Percentiles rank a stretch among this genome's conserved stretches.
These are phyloP conservation scores for Leptodirus hochenwartii DNA, from an alignment of 2,888 invertebrate species.

Conservation along the genomic window DNA sequence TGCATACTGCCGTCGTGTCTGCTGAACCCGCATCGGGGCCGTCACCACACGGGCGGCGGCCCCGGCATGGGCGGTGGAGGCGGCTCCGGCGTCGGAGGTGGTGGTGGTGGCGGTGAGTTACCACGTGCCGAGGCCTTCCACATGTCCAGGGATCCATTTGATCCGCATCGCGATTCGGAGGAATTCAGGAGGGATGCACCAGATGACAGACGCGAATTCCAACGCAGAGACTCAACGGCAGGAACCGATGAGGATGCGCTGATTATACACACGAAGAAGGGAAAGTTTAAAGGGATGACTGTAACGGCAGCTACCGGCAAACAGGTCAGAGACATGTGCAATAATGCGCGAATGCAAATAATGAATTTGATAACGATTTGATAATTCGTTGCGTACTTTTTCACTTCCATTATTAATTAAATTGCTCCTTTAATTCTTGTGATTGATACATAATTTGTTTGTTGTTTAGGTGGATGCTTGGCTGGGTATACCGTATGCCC, in stretches of 20 bases:
- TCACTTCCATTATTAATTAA: too few relatives aligned
- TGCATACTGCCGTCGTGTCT: constrained; percentile 19
- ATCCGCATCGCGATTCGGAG: constrained; percentile 26
- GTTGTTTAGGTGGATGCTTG: constrained; percentile 50
- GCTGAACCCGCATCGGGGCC: constrained; percentile 22
- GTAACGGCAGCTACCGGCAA: constrained; percentile 57
- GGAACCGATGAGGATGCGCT: constrained; percentile 41
- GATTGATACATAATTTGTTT: too few relatives aligned
- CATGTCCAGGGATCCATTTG: constrained; percentile 26
- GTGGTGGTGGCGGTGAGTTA: constrained; percentile 7
- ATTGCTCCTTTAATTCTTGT: too few relatives aligned
- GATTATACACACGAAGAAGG: constrained; percentile 60
- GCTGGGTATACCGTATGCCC: constrained; percentile 68
- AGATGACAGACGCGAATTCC: constrained; percentile 22
- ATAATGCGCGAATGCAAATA: too few relatives aligned
- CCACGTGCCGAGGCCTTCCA: constrained; percentile 25
- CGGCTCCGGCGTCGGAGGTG: constrained; percentile 4
- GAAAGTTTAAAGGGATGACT: constrained; percentile 56
- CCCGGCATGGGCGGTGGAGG: background rate
- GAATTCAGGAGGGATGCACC: constrained; percentile 27
- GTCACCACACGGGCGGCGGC: constrained; percentile 19
- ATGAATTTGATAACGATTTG: background rate
- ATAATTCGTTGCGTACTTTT: too few relatives aligned
- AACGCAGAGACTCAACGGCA: constrained; percentile 17
- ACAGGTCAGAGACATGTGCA: constrained; percentile 24